Evolutionary conservation across 2,888 invertebrate genomes (phyloP), one percentile per base, ranked within the genome.

Genomic region (Cosmia trapezina): DNA sequence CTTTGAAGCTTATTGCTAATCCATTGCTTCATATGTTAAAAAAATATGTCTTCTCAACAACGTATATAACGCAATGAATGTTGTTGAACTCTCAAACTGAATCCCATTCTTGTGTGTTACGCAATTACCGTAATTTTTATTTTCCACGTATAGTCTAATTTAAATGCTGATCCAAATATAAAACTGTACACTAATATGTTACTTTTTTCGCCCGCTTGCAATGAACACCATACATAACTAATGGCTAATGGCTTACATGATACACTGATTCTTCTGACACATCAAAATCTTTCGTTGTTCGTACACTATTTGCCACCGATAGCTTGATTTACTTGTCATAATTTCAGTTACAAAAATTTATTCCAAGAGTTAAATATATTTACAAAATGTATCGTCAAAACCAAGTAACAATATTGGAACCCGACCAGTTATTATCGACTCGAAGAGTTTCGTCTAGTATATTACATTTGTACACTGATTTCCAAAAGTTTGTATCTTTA

Each of bases 381-480:
- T 80, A 79, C 69, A 80, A 69, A 73, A 59, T 41, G 11, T 59
- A 61, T 69, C 66, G 19, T 59, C 53, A 64, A 83, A 80, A 61
- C n/a, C 65, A 54, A 71, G 53, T 76, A 41, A 67, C 22, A 28
- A 9, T 33, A 14, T 62, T 62, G 14, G 49, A 49, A n/a, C 37
- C 28, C 19, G 59, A 33, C 49, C 51, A 28, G 53, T 19, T 41
- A 47, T 41, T 45, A 57, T 63, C 17, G 51, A 45, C 19, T 56
- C 49, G 33, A 33, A 54, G 54, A 61, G 63, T 57, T 78, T 53
- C n/a, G 53, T 64, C 57, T 54, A 73, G 8, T 83, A 80, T 70
- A 19, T 57, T 76, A 84, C 72, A 85, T 85, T 83, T 78, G 66
- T 83, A 81, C 86, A 85, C 64, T 83, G 69, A 47, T 59, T 75